Percentiles rank a stretch among this genome's conserved stretches.
Evolutionary conservation across 1,140 invertebrate species (phyloP).

Genomic region (Apis dorsata): DNA sequence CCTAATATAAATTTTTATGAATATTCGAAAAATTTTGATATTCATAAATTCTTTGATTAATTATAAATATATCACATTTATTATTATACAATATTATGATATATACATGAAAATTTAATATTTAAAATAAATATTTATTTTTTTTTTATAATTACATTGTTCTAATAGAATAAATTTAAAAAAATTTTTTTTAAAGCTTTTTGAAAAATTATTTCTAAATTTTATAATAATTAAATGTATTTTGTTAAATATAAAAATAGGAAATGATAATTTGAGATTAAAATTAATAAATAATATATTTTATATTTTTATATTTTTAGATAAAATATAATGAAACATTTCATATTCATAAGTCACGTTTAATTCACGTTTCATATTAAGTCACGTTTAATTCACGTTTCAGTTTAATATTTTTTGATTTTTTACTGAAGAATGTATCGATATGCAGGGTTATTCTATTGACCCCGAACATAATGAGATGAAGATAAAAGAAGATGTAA

Average conservation of each 20-base stretch:
- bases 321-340: slow-evolving; percentile 36
- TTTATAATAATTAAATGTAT: background rate
- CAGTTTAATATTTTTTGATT: slow-evolving; percentile 65
- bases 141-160: background rate
- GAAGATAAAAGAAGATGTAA: slow-evolving; percentile 76
- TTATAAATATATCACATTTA: background rate
- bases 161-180: background rate
- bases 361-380: slow-evolving; percentile 57
- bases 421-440: slow-evolving; percentile 68
- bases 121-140: background rate
- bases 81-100: background rate
- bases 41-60: background rate
- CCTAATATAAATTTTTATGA: background rate
- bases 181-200: background rate
- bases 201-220: background rate
- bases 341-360: slow-evolving; percentile 68
- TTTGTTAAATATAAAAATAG: background rate
- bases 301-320: background rate
- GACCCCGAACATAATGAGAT: slow-evolving; percentile 74
- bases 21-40: background rate
- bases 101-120: background rate
- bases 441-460: slow-evolving; percentile 77
- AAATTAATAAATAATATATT: background rate
- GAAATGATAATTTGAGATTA: background rate
- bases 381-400: slow-evolving; percentile 79